Evolutionary conservation across 37 sponge, comb jelly and placozoan genomes (phyloP).

Genomic region (Crambe crambe): DNA sequence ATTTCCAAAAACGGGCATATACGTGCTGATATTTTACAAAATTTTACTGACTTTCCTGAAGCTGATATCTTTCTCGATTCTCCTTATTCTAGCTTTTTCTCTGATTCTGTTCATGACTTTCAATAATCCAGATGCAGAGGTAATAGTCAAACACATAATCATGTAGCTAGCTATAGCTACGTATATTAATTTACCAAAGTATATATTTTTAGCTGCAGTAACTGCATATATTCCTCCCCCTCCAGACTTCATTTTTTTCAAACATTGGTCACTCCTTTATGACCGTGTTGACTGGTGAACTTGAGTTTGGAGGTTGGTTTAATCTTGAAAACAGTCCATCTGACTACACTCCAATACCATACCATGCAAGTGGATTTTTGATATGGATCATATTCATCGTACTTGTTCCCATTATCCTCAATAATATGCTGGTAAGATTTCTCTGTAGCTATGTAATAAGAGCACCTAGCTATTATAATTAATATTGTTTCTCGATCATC

Average conservation of each 20-base stretch:
- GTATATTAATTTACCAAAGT: not conserved
- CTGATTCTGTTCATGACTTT: constrained; percentile 86
- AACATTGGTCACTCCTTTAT: constrained; percentile 53
- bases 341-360: constrained; percentile 4
- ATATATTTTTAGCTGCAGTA: constrained; percentile 50
- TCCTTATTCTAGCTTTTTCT: constrained; percentile 60
- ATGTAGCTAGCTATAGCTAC: not conserved
- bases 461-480: no score
- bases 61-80: not conserved
- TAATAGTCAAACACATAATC: not conserved
- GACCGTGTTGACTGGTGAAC: constrained; percentile 86
- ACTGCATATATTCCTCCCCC: no score
- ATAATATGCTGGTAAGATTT: constrained; percentile 79
- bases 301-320: constrained; percentile 82
- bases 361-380: constrained; percentile 35
- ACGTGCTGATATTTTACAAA: not conserved
- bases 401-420: constrained; percentile 85
- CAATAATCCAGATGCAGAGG: constrained; percentile 4
- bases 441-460: no score
- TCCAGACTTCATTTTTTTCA: constrained; percentile 40
- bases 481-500: no score
- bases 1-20: not conserved
- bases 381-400: constrained; percentile 83
- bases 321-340: not conserved
- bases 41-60: not conserved